Evolutionary conservation across 2,113 vertebrate genomes (phyloP).

Genomic region (Pterocles burchelli): DNA sequence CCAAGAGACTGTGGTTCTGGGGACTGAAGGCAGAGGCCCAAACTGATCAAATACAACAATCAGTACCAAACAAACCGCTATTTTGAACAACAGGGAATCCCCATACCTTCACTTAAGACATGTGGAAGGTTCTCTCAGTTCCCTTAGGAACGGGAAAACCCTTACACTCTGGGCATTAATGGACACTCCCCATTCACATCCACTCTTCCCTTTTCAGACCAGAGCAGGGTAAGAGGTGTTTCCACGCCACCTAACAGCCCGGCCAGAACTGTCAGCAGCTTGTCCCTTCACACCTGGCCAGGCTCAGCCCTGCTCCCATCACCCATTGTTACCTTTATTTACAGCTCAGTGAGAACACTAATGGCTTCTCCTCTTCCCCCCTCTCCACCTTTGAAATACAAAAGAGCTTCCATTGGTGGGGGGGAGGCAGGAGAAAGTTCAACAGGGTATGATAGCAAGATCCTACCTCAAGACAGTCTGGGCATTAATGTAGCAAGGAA

Average conservation of each 20-base stretch:
- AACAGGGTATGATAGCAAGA: not conserved
- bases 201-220: not conserved
- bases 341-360: constrained; percentile 71
- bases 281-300: not conserved
- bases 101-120: accelerated
- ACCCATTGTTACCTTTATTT: constrained; percentile 59
- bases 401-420: not conserved
- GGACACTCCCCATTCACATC: not conserved
- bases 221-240: not conserved
- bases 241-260: not conserved
- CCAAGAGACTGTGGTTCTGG: not conserved
- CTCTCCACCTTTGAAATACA: not conserved
- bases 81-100: not conserved
- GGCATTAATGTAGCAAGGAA: not conserved
- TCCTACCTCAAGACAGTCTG: not conserved
- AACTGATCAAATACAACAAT: not conserved
- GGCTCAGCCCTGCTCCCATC: not conserved
- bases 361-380: constrained; percentile 31
- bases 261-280: not conserved
- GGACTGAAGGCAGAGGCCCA: not conserved
- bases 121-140: not conserved
- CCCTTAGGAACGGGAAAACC: not conserved
- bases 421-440: not conserved
- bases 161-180: accelerated
- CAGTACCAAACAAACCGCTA: not conserved